Conservation (phyloP, 2,797 vertebrate species). For the Acanthurus leucopareius region DNA sequence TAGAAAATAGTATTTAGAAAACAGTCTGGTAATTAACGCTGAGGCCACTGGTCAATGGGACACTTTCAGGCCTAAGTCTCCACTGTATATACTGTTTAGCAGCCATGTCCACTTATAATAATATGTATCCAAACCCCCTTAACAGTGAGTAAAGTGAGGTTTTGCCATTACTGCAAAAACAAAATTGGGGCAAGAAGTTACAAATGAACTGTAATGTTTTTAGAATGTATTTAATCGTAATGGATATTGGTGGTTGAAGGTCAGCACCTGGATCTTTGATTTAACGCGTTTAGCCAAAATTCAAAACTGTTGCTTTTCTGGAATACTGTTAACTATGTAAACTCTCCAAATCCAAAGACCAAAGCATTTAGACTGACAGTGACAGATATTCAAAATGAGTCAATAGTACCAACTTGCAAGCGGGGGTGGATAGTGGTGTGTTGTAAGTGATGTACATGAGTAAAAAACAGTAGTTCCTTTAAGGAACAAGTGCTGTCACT, state of each 20-base stretch:
- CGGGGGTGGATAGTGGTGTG: too few relatives aligned
- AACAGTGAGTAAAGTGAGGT: not conserved
- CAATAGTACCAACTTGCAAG: too few relatives aligned
- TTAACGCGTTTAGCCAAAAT: not conserved
- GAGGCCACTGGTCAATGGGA: constrained; percentile 13
- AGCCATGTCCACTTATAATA: not conserved
- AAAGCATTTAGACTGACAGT: too few relatives aligned
- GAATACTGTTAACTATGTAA: not conserved
- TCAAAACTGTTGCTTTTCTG: not conserved
- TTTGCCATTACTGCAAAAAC: not conserved
- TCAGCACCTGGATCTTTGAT: not conserved
- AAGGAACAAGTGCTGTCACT: too few relatives aligned
- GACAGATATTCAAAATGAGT: too few relatives aligned
- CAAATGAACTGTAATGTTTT: not conserved
- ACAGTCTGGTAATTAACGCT: constrained; percentile 32
- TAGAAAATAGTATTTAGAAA: constrained; percentile 41
- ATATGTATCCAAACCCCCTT: too few relatives aligned
- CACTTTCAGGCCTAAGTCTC: constrained; percentile 7
- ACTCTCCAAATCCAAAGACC: too few relatives aligned
- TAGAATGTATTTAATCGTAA: not conserved
- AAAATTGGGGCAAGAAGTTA: not conserved
- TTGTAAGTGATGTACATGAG: too few relatives aligned
- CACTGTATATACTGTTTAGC: not conserved
- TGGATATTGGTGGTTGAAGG: constrained; percentile 3
- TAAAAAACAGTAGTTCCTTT: too few relatives aligned